Evolutionary conservation across 2,797 vertebrate species (phyloP), one percentile per base, ranked within the genome.

Genomic region (Nyctalus aviator): DNA sequence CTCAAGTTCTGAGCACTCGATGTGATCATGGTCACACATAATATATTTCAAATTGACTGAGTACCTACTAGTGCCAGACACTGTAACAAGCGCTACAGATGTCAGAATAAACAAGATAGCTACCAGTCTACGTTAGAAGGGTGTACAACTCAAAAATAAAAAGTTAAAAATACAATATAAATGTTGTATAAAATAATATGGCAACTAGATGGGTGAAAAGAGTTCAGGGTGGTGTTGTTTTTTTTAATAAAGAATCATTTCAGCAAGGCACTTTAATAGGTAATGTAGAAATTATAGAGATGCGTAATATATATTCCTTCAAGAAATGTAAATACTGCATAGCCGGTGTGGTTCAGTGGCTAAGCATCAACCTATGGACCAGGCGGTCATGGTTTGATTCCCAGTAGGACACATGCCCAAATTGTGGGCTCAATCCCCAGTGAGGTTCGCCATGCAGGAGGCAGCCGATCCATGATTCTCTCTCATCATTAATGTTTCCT

Each of bases 21-120:
- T 92, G 17, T 75, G 44, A 73, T 55, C 21, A 64, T 0, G 94
- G 44, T 75, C 91, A 68, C 75, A 84, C 13, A 84, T 57, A 48
- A 84, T 20, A 48, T 73, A 79, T 57, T 91, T 15, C 62, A 85
- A 76, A 82, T 85, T 71, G 76, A 85, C 21, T 82, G 79, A 88
- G 21, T 55, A 41, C n/a, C 62, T 81, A 75, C 23, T 50, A 55
- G 25, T 91, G 68, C 27, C 41, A 68, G n/a, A 73, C 90, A 88
- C 14, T 53, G 1, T 81, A 71, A 81, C 2, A 91, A 3, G 3
- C 75, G 25, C 21, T 75, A 17, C 27, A 14, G 3, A 69, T 64
- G 69, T 71, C n/a, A 78, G 73, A 84, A 90, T 62, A 30, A 84
- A 79, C 71, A 78, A 83, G 17, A 71, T 0, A 53, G 20, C 72